These are phyloP conservation scores for Athalia rosae DNA, from an alignment of 2,888 invertebrate genomes.

Conservation along the genomic window DNA sequence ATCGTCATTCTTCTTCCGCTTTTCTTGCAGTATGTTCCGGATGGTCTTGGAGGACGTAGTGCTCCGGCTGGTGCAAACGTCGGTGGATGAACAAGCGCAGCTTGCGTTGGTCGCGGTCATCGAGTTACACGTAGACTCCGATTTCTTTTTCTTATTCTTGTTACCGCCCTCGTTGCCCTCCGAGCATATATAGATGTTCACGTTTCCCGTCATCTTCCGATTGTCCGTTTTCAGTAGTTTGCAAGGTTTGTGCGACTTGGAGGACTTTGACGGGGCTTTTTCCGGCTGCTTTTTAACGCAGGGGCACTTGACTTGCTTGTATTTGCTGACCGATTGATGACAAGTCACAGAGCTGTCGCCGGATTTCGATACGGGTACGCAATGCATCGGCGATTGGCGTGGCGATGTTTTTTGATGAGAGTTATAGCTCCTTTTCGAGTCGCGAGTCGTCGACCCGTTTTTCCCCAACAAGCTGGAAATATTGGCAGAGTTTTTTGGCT, in stretches of 20 bases:
- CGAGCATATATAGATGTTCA: slow-evolving; percentile 67
- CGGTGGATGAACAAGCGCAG: slow-evolving; percentile 47
- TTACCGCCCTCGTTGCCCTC: slow-evolving; percentile 56
- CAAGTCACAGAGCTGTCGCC: slow-evolving; percentile 18
- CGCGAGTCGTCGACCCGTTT: neutral
- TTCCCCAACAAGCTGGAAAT: neutral
- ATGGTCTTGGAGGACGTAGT: slow-evolving; percentile 21
- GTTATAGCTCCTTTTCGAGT: slow-evolving; percentile 1
- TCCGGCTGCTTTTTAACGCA: slow-evolving; percentile 3
- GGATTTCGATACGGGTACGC: slow-evolving; percentile 9
- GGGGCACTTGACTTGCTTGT: slow-evolving; percentile 1
- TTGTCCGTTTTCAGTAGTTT: slow-evolving; percentile 54
- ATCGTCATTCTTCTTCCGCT: neutral
- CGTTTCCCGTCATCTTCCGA: slow-evolving; percentile 64
- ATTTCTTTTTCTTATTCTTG: slow-evolving; percentile 40
- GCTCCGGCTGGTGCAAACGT: slow-evolving; percentile 28
- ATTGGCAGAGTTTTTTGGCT: neutral
- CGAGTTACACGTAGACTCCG: slow-evolving; percentile 29
- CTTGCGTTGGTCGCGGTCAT: slow-evolving; percentile 36
- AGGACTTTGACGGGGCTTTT: neutral
- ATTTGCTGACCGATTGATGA: slow-evolving; percentile 15
- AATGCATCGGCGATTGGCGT: neutral
- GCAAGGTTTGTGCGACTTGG: slow-evolving; percentile 21
- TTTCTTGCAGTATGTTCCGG: neutral
- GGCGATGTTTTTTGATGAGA: neutral